Conservation (phyloP, 2,888 invertebrate species). For the Netelia fuscicornis region DNA sequence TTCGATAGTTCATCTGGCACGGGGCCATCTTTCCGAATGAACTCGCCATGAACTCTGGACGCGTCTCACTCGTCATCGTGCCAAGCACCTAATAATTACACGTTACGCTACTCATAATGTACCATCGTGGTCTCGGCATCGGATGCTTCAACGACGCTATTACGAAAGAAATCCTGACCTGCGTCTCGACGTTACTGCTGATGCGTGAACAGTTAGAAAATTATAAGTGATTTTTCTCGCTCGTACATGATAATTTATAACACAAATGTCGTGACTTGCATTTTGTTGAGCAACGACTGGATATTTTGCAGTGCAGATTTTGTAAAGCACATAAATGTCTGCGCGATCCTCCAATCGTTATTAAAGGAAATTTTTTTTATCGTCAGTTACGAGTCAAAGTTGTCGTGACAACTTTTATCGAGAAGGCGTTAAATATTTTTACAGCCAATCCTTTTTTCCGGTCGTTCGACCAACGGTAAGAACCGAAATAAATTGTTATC, state of each 20-base stretch:
- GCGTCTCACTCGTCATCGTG: too few relatives aligned
- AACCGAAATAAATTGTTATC: constrained; percentile 21
- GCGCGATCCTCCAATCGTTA: too few relatives aligned
- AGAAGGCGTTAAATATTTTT: too few relatives aligned
- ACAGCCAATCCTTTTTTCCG: too few relatives aligned
- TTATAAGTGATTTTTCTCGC: constrained; percentile 17
- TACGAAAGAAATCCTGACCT: constrained; percentile 40
- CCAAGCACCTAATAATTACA: neutral
- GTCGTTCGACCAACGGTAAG: constrained; percentile 5
- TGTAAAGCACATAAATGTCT: neutral
- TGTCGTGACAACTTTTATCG: too few relatives aligned
- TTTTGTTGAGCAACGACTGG: neutral
- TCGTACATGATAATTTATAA: constrained; percentile 30
- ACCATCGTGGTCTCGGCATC: neutral
- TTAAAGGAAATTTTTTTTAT: too few relatives aligned
- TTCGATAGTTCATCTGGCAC: too few relatives aligned
- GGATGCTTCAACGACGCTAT: constrained; percentile 16
- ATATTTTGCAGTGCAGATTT: neutral
- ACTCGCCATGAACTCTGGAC: too few relatives aligned
- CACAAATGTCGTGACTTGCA: constrained; percentile 14
- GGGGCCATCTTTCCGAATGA: too few relatives aligned
- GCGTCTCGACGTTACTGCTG: neutral
- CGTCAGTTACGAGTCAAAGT: too few relatives aligned
- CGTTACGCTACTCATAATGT: neutral
- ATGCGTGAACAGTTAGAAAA: constrained; percentile 16